Percentiles rank a stretch among this genome's conserved stretches.
These are phyloP conservation scores for Trididemnum miniatum DNA, from an alignment of 23 tunicate genomes.

Conservation along the genomic window DNA sequence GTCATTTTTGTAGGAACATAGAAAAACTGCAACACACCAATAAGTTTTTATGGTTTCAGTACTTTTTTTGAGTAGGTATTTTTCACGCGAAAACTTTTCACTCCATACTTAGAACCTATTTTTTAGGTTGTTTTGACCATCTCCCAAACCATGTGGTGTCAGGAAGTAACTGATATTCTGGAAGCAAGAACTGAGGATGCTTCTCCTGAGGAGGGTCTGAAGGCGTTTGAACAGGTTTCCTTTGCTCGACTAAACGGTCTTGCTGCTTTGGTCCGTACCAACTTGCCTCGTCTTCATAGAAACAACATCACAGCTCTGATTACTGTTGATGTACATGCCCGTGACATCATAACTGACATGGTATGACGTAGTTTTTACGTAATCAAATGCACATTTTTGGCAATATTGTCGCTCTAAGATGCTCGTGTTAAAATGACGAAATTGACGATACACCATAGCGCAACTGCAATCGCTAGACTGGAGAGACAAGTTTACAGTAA, in stretches of 20 bases:
- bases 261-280: conserved; percentile 94
- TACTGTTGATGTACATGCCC: conserved; percentile 97
- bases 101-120: no score
- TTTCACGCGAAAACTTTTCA: no score
- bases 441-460: no score
- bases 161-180: conserved; percentile 77
- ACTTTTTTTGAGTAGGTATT: no score
- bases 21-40: no score
- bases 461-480: no score
- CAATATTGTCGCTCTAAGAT: no score
- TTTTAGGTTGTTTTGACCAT: conserved; percentile 92
- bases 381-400: no score
- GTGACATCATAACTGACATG: conserved; percentile 98
- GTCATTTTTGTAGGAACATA: no score
- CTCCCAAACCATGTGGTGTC: conserved; percentile 98
- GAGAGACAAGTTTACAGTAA: no score
- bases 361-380: conserved; percentile 8
- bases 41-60: no score
- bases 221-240: conserved; percentile 55
- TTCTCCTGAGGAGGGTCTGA: conserved; percentile 36
- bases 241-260: conserved; percentile 83
- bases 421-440: no score
- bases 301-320: conserved; percentile 96
- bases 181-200: conserved; percentile 18
- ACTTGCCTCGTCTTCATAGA: conserved; percentile 82